Evolutionary conservation across 2,888 invertebrate species (phyloP).

Genomic region (Stegana nigrithorax): DNA sequence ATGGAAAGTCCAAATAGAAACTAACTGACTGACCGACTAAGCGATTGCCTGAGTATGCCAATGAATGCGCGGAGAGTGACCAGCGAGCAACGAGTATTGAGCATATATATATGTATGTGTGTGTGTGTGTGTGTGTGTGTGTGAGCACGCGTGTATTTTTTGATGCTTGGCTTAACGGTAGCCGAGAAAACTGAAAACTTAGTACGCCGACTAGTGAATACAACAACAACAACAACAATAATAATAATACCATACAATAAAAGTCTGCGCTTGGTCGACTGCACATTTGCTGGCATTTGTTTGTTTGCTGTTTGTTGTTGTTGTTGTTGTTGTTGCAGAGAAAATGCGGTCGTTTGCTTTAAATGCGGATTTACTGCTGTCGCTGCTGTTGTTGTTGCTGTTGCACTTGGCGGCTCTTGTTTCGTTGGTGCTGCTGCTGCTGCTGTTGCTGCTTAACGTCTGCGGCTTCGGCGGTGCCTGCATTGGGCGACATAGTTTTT

Average conservation of each 20-base stretch:
- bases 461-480: too few relatives aligned
- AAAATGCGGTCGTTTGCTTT: slow-evolving; percentile 7
- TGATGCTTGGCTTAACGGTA: slow-evolving; percentile 1
- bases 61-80: slow-evolving; percentile 15
- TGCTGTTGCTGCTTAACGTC: background rate
- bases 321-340: background rate
- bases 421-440: background rate
- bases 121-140: slow-evolving; percentile 20
- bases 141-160: too few relatives aligned
- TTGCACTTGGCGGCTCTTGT: too few relatives aligned
- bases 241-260: background rate
- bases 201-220: background rate
- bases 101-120: background rate
- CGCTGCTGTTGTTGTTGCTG: background rate
- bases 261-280: background rate
- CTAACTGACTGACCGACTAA: slow-evolving; percentile 24
- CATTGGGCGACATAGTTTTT: slow-evolving; percentile 16
- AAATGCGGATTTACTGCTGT: slow-evolving; percentile 7
- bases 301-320: background rate
- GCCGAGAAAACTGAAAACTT: background rate
- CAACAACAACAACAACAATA: background rate
- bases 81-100: too few relatives aligned
- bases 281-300: background rate
- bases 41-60: slow-evolving; percentile 26
- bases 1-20: slow-evolving; percentile 61